Conservation (phyloP, 2,113 vertebrate species). For the Falcunculus frontatus region DNA sequence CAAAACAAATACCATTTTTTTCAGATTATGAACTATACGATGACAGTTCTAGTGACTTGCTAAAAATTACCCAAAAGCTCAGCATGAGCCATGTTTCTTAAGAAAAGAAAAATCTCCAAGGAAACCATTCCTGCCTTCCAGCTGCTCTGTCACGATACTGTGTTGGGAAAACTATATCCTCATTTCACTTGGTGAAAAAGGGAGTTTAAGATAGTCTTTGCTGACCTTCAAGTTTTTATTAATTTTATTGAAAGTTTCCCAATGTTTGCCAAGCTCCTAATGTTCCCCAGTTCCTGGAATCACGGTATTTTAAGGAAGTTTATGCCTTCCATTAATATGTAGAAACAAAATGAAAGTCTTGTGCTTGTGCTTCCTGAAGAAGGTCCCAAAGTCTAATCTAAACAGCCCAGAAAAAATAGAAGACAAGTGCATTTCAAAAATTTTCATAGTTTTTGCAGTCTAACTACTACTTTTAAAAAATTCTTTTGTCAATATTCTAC, state of each 20-base stretch:
- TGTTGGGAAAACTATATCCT: background rate
- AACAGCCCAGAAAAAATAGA: background rate
- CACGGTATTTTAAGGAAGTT: background rate
- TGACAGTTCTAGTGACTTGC: background rate
- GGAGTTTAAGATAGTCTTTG: background rate
- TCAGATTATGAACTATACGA: background rate
- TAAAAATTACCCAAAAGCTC: background rate
- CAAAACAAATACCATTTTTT: background rate
- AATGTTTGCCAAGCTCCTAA: background rate
- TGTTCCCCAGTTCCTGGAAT: background rate
- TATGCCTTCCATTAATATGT: background rate
- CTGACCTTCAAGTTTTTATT: background rate
- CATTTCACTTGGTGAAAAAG: background rate
- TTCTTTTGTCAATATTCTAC: background rate
- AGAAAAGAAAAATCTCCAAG: background rate
- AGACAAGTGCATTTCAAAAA: background rate
- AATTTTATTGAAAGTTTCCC: background rate
- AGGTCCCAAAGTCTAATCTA: background rate
- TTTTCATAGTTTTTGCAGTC: background rate
- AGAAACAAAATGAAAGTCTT: background rate
- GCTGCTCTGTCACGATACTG: background rate
- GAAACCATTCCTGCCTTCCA: background rate
- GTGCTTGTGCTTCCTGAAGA: background rate
- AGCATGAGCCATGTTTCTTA: background rate
- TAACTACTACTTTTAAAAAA: rapidly evolving